Evolutionary conservation across 2,113 vertebrate genomes (phyloP).

Genomic region (Crotophaga sulcirostris): DNA sequence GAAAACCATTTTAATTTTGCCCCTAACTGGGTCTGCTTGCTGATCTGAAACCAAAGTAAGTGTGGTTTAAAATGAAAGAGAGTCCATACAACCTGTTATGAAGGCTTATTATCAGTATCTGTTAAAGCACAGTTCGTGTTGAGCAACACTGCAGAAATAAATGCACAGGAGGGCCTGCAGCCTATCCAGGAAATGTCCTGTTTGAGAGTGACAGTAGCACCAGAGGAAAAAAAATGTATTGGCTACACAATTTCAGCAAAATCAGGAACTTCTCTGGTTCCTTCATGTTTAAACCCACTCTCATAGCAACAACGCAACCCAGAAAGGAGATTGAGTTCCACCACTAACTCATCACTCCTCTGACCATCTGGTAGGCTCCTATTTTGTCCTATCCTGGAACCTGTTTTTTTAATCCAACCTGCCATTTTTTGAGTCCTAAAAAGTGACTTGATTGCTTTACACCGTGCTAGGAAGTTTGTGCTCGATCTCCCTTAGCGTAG

Average conservation of each 20-base stretch:
- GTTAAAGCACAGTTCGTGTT: neutral
- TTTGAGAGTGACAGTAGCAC: neutral
- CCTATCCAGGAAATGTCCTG: neutral
- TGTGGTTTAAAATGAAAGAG: neutral
- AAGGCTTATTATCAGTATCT: neutral
- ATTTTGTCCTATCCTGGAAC: neutral
- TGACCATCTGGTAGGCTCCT: neutral
- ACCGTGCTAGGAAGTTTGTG: neutral
- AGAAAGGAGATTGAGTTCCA: neutral
- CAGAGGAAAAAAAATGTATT: neutral
- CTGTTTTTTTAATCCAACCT: neutral
- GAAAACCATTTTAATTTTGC: neutral
- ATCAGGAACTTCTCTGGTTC: neutral
- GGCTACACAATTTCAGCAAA: neutral
- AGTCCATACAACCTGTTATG: neutral
- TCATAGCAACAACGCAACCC: neutral
- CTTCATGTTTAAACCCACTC: neutral
- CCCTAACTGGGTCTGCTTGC: neutral
- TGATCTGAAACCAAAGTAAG: neutral
- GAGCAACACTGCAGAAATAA: neutral
- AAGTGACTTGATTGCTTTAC: neutral
- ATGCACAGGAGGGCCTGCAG: neutral
- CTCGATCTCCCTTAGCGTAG: accelerated
- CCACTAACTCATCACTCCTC: neutral
- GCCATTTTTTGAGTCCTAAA: neutral